Evolutionary conservation across 2,888 invertebrate genomes (phyloP).

Genomic region (Dendrolimus pini): DNA sequence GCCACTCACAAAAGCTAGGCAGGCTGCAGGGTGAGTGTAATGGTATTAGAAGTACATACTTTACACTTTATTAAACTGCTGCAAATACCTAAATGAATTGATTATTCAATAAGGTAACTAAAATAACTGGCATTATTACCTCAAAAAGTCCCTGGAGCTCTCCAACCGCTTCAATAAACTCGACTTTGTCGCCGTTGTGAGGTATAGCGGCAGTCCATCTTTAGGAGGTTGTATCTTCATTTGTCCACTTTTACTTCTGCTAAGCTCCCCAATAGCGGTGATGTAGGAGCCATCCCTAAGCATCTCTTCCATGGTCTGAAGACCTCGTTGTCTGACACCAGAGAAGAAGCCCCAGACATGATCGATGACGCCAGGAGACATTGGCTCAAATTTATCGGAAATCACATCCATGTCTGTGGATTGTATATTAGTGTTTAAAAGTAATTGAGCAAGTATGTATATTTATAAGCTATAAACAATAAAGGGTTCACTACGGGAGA

Average conservation of each 20-base stretch:
- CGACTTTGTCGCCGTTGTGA: slow-evolving; percentile 87
- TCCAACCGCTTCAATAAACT: slow-evolving; percentile 85
- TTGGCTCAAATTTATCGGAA: slow-evolving; percentile 88
- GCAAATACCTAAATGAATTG: too few species aligned
- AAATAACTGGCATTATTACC: slow-evolving; percentile 49
- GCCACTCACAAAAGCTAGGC: too few species aligned
- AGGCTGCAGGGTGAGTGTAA: too few species aligned
- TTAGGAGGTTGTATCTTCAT: slow-evolving; percentile 85
- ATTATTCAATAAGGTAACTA: too few species aligned
- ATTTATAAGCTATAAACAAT: neutral
- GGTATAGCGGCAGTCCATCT: slow-evolving; percentile 82
- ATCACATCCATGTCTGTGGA: slow-evolving; percentile 84
- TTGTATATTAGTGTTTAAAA: neutral
- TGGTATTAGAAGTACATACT: too few species aligned
- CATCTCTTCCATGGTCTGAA: slow-evolving; percentile 93
- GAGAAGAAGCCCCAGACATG: slow-evolving; percentile 91
- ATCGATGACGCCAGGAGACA: slow-evolving; percentile 84
- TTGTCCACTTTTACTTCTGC: slow-evolving; percentile 77
- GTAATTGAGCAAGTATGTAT: neutral
- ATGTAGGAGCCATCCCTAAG: slow-evolving; percentile 87
- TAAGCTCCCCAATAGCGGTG: slow-evolving; percentile 87
- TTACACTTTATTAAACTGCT: too few species aligned
- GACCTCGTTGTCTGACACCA: slow-evolving; percentile 87
- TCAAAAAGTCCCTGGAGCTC: slow-evolving; percentile 81
- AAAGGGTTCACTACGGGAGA: too few species aligned